phyloP scores from a whole-genome alignment of 1,140 invertebrate species.

The Ganaspis sp. region DNA sequence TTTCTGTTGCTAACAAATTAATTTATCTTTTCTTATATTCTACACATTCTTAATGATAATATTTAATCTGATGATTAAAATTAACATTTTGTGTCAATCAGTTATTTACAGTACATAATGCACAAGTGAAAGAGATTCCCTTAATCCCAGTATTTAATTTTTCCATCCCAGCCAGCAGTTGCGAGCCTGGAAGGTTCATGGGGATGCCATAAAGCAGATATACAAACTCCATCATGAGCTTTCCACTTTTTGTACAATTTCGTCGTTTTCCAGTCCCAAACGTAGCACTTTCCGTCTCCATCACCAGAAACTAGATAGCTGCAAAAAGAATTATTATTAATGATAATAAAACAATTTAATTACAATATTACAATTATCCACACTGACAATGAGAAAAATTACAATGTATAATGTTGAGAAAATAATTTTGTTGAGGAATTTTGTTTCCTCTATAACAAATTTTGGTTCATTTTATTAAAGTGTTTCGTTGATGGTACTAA shows the following conservation, averaged over 20 bases:
- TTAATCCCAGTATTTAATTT: conserved; percentile 99
- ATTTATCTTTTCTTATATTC: too few relatives aligned
- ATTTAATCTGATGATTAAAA: not conserved
- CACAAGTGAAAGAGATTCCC: conserved; percentile 20
- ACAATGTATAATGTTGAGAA: too few relatives aligned
- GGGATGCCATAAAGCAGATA: conserved; percentile 97
- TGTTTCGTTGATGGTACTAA: too few relatives aligned
- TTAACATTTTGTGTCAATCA: not conserved
- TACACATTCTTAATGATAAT: too few relatives aligned
- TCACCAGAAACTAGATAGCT: conserved; percentile 99
- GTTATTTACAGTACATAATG: conserved; percentile 41
- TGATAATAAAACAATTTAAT: too few relatives aligned
- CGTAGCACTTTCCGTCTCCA: conserved; percentile 98
- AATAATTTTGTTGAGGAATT: too few relatives aligned
- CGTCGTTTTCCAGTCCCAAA: conserved; percentile 99
- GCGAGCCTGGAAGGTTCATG: conserved; percentile 98
- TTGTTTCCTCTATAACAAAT: too few relatives aligned
- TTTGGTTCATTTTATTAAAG: too few relatives aligned
- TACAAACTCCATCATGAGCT: conserved; percentile 98
- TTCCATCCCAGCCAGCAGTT: conserved; percentile 98
- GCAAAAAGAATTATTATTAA: conserved; percentile 72
- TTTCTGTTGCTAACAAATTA: too few relatives aligned
- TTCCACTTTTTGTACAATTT: conserved; percentile 99
- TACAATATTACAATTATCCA: too few relatives aligned
- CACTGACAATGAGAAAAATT: too few relatives aligned